phyloP scores from a whole-genome alignment of 2,888 invertebrate genomes.

The Patella caerulea region DNA sequence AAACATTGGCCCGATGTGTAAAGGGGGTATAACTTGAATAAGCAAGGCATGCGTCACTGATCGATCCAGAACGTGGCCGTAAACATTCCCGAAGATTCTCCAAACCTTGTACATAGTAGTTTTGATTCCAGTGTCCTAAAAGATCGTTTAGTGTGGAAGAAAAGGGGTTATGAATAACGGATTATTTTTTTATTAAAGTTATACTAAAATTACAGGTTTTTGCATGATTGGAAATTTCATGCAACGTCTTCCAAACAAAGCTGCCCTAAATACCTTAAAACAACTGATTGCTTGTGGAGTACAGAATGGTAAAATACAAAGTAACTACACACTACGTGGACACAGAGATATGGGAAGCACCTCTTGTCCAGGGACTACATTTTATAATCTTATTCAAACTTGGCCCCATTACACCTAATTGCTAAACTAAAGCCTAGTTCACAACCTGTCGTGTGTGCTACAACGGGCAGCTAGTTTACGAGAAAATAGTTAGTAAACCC shows the following conservation, averaged over 20 bases:
- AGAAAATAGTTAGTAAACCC: too few species aligned
- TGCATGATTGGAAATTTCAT: constrained; percentile 27
- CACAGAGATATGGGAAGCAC: constrained; percentile 29
- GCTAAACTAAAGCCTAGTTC: too few species aligned
- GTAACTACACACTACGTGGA: constrained; percentile 26
- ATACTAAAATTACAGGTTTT: constrained; percentile 22
- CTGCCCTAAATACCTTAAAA: constrained; percentile 20
- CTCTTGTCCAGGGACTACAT: constrained; percentile 22
- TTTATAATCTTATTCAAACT: constrained; percentile 24
- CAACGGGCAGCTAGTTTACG: too few species aligned
- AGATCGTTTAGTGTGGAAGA: too few species aligned
- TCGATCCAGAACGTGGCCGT: too few species aligned
- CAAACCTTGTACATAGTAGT: too few species aligned
- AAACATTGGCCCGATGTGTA: too few species aligned
- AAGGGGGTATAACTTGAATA: too few species aligned
- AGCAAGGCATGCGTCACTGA: too few species aligned
- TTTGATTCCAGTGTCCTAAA: too few species aligned
- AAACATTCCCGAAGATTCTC: too few species aligned
- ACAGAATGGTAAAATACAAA: constrained; percentile 18
- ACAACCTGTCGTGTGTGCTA: too few species aligned
- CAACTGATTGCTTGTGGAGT: constrained; percentile 24
- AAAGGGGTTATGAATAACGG: not conserved
- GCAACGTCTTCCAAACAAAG: constrained; percentile 16
- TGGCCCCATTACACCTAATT: constrained; percentile 25
- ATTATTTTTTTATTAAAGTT: not conserved